Evolutionary conservation across 1,140 invertebrate species (phyloP).

Genomic region (Drosophila nasuta): DNA sequence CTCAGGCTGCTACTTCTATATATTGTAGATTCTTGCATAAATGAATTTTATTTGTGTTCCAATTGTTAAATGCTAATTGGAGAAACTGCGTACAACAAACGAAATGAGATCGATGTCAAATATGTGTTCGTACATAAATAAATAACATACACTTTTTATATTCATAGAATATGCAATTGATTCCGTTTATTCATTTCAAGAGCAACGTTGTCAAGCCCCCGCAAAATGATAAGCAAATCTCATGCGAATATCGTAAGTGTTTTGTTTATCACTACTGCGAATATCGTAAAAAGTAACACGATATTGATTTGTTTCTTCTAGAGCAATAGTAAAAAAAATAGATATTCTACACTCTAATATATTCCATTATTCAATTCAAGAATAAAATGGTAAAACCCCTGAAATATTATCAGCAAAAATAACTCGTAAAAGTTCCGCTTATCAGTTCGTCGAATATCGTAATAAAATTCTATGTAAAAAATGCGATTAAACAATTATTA

Average conservation of each 20-base stretch:
- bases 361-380: too few relatives aligned
- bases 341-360: too few relatives aligned
- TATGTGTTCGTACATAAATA: conserved; percentile 72
- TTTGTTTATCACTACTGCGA: neutral
- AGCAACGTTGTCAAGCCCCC: neutral
- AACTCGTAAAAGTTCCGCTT: too few relatives aligned
- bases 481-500: too few relatives aligned
- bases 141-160: conserved; percentile 47
- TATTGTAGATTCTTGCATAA: conserved; percentile 59
- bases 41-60: conserved; percentile 44
- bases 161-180: conserved; percentile 43
- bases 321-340: too few relatives aligned
- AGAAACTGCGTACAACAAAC: conserved; percentile 36
- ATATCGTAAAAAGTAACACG: neutral
- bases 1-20: conserved; percentile 52
- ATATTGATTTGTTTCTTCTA: too few relatives aligned
- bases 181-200: neutral
- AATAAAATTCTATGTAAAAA: too few relatives aligned
- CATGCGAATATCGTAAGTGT: neutral
- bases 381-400: too few relatives aligned
- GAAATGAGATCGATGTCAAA: conserved; percentile 54
- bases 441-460: too few relatives aligned
- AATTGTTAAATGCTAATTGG: conserved; percentile 23
- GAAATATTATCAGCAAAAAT: too few relatives aligned
- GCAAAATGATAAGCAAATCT: neutral